Base-by-base conservation (phyloP, 1,140 invertebrate genomes). In the Zophobas morio region DNA sequence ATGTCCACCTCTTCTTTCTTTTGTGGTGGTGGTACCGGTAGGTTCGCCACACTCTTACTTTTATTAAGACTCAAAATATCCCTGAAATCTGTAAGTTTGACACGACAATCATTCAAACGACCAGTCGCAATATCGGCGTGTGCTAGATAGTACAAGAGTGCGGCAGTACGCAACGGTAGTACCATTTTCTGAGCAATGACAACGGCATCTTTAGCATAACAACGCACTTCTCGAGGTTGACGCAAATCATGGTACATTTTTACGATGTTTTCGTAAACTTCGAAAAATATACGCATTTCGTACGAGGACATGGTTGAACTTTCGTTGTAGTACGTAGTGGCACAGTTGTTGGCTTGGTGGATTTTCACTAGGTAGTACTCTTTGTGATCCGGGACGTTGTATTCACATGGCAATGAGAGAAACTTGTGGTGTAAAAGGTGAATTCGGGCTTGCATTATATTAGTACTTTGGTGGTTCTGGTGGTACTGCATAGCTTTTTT, bases 31-130 rank as follows among this genome's bases (percentile, higher is more conserved):
- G 20, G 49, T n/a, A 46, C 42, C 20, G 49, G 20, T 51, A 20
- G 3, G 3, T 46, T 51, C 6, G 34, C 3, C 57, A 34, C 1
- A 75, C 47, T 36, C 8, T 74, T 37, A n/a, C 32, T 37, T 32
- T 57, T 20, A 1, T 47, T 35, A 35, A 79, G 6, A 53, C 66
- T 47, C 47, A 81, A 75, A 75, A 81, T 81, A 53, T 78, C 78
- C n/a, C 74, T 57, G n/a, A 81, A 71, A 40, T 76, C 80, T 33
- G 36, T 77, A 37, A 81, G 36, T 73, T 81, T 81, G 3, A 80
- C 78, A 2, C 36, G 71, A 71, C 75, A 79, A 56, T 79, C 53
- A 49, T 81, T 76, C 6, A 80, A 66, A 2, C 56, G 42, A 4
- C 34, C 8, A 1, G 71, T 76, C 35, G 47, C 4, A 6, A 80